Conservation (phyloP, 2,113 vertebrate genomes). For the Parus major region DNA sequence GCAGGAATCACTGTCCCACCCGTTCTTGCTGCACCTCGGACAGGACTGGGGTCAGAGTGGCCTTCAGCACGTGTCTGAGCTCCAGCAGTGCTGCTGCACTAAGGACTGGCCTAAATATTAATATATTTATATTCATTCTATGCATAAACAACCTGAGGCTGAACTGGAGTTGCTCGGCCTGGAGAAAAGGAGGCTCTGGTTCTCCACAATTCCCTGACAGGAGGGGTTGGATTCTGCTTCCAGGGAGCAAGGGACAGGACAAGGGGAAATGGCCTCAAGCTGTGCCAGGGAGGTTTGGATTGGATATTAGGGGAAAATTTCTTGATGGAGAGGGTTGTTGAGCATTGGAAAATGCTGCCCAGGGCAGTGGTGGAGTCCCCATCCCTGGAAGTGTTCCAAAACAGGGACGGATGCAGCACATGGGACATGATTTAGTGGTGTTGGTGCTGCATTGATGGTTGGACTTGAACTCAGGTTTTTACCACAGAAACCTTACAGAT, state of each 20-base stretch:
- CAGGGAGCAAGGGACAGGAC: not conserved
- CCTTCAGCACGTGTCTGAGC: not conserved
- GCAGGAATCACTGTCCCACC: not conserved
- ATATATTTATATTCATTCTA: not conserved
- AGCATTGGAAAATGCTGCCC: not conserved
- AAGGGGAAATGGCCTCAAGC: not conserved
- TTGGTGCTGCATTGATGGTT: not conserved
- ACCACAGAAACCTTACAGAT: not conserved
- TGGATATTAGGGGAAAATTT: not conserved
- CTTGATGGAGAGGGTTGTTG: not conserved
- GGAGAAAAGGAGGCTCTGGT: not conserved
- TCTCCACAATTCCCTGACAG: not conserved
- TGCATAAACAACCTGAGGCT: not conserved
- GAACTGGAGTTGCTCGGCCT: not conserved
- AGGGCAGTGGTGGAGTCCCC: not conserved
- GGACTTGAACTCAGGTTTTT: not conserved
- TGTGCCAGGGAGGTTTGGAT: not conserved
- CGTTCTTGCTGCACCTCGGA: fast-evolving
- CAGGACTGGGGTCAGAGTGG: not conserved
- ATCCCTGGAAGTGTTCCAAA: not conserved
- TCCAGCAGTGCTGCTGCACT: not conserved
- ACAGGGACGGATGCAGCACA: not conserved
- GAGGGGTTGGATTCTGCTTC: not conserved
- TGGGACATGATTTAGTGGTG: not conserved
- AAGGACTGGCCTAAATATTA: not conserved